A percentile compares a stretch with the other conserved stretches of the same genome.
These are phyloP conservation scores for Oreochromis grahami DNA, from an alignment of 2,797 vertebrate species.

Conservation along the genomic window DNA sequence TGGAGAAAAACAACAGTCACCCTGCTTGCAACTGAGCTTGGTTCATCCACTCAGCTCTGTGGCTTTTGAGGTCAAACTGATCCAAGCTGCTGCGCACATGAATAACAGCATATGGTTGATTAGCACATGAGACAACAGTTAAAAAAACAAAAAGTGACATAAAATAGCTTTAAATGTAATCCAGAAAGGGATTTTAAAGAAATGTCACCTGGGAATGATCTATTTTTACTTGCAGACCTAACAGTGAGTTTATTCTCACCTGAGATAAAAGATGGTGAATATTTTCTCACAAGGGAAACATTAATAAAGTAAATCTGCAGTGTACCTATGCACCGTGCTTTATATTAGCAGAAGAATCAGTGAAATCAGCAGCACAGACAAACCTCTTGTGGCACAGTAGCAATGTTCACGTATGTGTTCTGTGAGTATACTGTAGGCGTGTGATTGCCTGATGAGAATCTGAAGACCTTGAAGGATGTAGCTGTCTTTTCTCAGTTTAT, in stretches of 20 bases:
- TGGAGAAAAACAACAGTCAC: not conserved
- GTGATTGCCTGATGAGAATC: not conserved
- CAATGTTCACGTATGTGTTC: not conserved
- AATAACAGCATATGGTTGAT: not conserved
- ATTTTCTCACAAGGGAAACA: not conserved
- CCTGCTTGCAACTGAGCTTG: not conserved
- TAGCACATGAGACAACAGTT: not conserved
- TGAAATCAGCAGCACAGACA: not conserved
- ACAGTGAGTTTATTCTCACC: not conserved
- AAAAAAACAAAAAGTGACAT: not conserved
- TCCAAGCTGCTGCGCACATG: not conserved
- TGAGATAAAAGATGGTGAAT: not conserved
- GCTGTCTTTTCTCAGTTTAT: not conserved
- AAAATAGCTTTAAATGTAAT: not conserved
- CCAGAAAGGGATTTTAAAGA: not conserved
- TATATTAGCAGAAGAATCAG: fast-evolving
- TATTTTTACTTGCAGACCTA: not conserved
- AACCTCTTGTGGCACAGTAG: not conserved
- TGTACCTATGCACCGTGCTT: fast-evolving
- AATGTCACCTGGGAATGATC: not conserved
- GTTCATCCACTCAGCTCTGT: not conserved
- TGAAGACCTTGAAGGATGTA: not conserved
- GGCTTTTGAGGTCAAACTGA: constrained; percentile 1
- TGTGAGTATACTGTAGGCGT: not conserved
- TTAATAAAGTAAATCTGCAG: not conserved